Conservation (phyloP, 1,140 invertebrate genomes). For the Macrosteles quadrilineatus region DNA sequence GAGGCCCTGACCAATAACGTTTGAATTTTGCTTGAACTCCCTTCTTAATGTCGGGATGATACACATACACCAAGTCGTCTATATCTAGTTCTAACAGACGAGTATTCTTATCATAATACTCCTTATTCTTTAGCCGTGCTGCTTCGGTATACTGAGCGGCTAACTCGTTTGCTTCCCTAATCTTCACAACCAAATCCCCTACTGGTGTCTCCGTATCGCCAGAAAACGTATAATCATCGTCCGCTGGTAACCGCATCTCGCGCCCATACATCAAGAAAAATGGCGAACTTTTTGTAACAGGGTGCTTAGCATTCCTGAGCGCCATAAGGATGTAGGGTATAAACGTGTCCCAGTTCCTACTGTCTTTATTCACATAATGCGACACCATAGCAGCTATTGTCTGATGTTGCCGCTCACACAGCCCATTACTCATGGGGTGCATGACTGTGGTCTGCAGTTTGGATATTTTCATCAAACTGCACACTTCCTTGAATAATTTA, state of each 20-base stretch:
- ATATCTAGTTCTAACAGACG: not conserved
- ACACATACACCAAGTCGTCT: not conserved
- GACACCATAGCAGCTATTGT: not conserved
- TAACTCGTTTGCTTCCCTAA: not conserved
- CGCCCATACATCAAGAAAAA: constrained; percentile 9
- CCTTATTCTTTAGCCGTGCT: not conserved
- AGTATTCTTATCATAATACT: constrained; percentile 2
- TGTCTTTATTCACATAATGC: not conserved
- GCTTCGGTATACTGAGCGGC: not conserved
- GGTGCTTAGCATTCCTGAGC: not conserved
- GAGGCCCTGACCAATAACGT: constrained; percentile 10
- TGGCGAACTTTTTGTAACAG: not conserved
- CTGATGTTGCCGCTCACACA: not conserved
- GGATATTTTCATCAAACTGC: constrained; percentile 28
- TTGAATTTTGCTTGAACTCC: not conserved
- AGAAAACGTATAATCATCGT: constrained; percentile 7
- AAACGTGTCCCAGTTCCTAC: not conserved
- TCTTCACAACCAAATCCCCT: not conserved
- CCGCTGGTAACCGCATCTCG: not conserved
- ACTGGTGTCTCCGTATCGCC: not conserved
- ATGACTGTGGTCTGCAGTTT: constrained; percentile 18
- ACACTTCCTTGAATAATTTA: constrained; percentile 25
- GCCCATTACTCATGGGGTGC: constrained; percentile 4
- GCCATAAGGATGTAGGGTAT: not conserved
- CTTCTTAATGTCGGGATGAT: not conserved